Conservation (phyloP, 2,113 vertebrate genomes). For the Campylomormyrus numenius region DNA sequence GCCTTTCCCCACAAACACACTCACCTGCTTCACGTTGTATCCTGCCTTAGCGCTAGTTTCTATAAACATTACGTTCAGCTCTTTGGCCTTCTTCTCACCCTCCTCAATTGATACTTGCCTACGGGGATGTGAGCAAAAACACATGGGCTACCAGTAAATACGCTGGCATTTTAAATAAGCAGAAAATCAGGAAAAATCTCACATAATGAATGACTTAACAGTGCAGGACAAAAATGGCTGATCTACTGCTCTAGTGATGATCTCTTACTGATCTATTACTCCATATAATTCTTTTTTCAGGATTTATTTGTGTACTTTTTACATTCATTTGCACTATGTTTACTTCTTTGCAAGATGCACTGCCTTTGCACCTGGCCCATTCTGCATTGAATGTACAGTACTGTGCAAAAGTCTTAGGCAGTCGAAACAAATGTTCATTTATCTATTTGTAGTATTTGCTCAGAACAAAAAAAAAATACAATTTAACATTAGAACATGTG, state of each 20-base stretch:
- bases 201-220: not conserved
- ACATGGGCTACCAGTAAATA: constrained; percentile 43
- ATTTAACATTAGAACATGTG: not conserved
- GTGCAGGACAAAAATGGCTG: not conserved
- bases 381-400: not conserved
- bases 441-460: not conserved
- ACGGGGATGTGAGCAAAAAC: constrained; percentile 36
- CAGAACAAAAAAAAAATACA: not conserved
- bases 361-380: not conserved
- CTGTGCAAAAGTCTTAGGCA: not conserved
- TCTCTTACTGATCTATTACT: not conserved
- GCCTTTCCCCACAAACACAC: constrained; percentile 43
- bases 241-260: not conserved
- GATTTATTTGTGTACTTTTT: not conserved
- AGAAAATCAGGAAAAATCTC: not conserved
- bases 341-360: not conserved
- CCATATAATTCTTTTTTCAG: not conserved
- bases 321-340: not conserved
- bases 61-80: constrained; percentile 99
- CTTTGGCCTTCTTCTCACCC: constrained; percentile 98
- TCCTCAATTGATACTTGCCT: constrained; percentile 99
- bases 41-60: constrained; percentile 99
- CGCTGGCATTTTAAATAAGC: not conserved
- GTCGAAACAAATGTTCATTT: not conserved
- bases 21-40: constrained; percentile 99